Evolutionary conservation across 2,113 vertebrate species (phyloP).

Genomic region (Nycticorax nycticorax): DNA sequence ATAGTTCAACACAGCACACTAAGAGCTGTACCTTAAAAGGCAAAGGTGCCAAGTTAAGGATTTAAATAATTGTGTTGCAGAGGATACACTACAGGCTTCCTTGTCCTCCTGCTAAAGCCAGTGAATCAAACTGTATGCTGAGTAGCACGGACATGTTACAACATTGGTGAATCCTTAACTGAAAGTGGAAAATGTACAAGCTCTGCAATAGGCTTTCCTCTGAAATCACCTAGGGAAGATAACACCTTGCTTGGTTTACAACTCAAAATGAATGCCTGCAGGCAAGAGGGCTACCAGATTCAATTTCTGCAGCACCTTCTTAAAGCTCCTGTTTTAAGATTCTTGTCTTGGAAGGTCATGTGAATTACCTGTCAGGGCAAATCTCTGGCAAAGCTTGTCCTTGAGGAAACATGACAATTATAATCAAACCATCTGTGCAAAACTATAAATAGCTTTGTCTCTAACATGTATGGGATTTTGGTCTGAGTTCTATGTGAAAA

Average conservation of each 20-base stretch:
- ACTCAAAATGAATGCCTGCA: background rate
- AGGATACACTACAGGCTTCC: background rate
- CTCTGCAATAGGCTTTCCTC: background rate
- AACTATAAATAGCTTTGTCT: constrained; percentile 40
- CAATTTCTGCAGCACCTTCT: background rate
- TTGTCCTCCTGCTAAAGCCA: background rate
- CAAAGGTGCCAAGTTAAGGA: background rate
- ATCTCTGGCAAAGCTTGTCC: constrained; percentile 1
- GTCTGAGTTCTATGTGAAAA: constrained; percentile 42
- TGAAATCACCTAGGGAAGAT: background rate
- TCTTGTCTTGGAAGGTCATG: background rate
- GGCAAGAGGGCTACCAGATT: background rate
- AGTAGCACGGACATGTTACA: background rate
- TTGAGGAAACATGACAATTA: constrained; percentile 31
- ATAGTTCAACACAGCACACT: background rate
- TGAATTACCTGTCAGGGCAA: constrained; percentile 11
- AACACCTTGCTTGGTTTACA: background rate
- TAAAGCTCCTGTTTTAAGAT: background rate
- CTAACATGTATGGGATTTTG: constrained; percentile 1
- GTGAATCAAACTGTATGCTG: background rate
- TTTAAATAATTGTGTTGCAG: background rate
- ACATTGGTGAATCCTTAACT: background rate
- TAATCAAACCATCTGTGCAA: constrained; percentile 32
- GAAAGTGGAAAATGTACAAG: background rate
- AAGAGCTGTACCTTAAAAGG: background rate